Evolutionary conservation across 2,113 vertebrate genomes (phyloP), one percentile per base, ranked within the genome.

Genomic region (Aptenodytes forsteri): DNA sequence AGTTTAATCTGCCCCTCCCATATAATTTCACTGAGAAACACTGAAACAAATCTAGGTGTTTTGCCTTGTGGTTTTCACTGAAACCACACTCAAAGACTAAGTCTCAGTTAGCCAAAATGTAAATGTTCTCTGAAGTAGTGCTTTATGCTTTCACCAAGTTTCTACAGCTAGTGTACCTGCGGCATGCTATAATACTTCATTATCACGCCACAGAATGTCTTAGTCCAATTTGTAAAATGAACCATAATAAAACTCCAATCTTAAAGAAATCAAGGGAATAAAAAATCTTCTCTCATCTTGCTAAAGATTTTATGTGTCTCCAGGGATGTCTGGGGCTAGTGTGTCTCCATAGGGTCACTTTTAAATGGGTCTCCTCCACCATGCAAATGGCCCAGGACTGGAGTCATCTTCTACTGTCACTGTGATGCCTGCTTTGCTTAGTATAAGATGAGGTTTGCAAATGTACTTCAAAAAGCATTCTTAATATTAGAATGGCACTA

Each of bases 301-400:
- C 44, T 84, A 32, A 64, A 59, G 22, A 54, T 49, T 34, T 56
- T 22, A 7, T 44, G 29, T 46, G 22, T 42, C 44, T 84, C 61
- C 50, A 84, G 11, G 21, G 7, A 11, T 42, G 14, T 34, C 11
- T 26, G 30, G n/a, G 36, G 30, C 23, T 36, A n/a, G 42, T 5
- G 42, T 1, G 4, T 56, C 30, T 78, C 87, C 46, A 29, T 11
- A 59, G 25, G 27, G 11, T 72, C 20, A 62, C 16, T 65, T 78
- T 52, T 29, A 89, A 84, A 65, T 29, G 5, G 7, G 11, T 69
- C 18, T 73, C 36, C 58, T 73, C 17, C 14, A 50, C 8, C 16
- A n/a, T 0, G 1, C 16, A 73, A 56, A 46, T 1, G 1, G 8
- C 27, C 29, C 19, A 54, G 52, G 27, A 69, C 14, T n/a, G 29